Conservation (phyloP, 1,140 invertebrate species). For the Elysia chlorotica region DNA sequence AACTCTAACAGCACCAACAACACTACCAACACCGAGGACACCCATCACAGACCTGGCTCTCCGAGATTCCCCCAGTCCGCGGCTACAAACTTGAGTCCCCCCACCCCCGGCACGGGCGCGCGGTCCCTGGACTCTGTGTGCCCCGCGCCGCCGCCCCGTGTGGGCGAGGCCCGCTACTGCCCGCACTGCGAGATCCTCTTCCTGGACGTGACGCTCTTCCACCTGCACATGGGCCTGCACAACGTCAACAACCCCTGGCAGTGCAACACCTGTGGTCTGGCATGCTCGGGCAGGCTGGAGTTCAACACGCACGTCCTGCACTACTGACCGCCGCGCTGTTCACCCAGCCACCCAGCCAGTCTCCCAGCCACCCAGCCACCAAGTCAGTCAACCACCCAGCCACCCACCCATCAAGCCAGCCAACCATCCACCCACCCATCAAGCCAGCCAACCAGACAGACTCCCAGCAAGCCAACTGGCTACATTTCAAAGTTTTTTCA, state of each 20-base stretch:
- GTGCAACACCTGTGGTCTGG: conserved; percentile 95
- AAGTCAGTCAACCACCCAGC: too few species aligned
- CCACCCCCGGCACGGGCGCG: too few species aligned
- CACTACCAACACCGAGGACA: too few species aligned
- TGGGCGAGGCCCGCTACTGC: conserved; percentile 33
- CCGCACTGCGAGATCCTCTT: conserved; percentile 90
- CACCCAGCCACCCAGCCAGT: not conserved
- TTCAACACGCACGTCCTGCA: conserved; percentile 86
- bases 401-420: too few species aligned
- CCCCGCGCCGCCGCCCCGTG: not conserved
- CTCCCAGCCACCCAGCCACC: not conserved
- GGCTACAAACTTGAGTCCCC: too few species aligned
- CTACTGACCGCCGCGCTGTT: conserved; percentile 36
- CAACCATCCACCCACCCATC: not conserved
- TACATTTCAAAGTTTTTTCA: not conserved
- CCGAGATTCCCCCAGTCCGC: too few species aligned
- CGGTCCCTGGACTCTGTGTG: too few species aligned
- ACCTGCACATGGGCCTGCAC: conserved; percentile 96
- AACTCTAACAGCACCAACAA: too few species aligned
- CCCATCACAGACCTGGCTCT: too few species aligned
- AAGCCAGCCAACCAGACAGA: not conserved
- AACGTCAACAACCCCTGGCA: conserved; percentile 96
- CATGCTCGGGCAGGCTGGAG: conserved; percentile 91
- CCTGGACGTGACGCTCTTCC: conserved; percentile 92
- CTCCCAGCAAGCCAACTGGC: not conserved